Conservation (phyloP, 2,888 invertebrate species). For the Drosophila pullipes region DNA sequence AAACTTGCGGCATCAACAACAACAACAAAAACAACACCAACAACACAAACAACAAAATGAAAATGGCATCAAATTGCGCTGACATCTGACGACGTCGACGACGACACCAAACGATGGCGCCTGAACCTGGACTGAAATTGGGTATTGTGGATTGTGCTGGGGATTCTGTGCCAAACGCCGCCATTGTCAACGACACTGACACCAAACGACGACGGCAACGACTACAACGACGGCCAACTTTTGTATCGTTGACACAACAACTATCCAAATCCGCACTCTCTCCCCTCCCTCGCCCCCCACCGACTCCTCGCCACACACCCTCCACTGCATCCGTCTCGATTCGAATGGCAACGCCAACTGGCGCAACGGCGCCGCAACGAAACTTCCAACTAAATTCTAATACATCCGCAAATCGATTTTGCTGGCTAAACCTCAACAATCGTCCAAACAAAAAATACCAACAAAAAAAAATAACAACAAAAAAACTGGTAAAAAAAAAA, state of each 20-base stretch:
- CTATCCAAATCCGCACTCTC: not conserved
- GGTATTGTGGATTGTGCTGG: conserved; percentile 16
- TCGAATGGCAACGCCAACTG: conserved; percentile 51
- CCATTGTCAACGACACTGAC: conserved; percentile 74
- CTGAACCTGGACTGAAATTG: conserved; percentile 23
- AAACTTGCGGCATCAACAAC: conserved; percentile 61
- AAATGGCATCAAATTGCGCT: conserved; percentile 84
- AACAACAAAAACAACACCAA: conserved; percentile 30
- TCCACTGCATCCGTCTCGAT: not conserved
- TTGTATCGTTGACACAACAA: conserved; percentile 55
- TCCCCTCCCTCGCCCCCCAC: not conserved
- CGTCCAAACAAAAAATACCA: conserved; percentile 35
- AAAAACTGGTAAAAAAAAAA: conserved; percentile 38
- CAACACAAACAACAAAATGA: conserved; percentile 61
- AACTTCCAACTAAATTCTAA: conserved; percentile 68
- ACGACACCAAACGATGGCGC: conserved; percentile 39
- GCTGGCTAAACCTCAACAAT: conserved; percentile 40
- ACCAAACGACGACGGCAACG: conserved; percentile 45
- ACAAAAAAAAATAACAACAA: conserved; percentile 29
- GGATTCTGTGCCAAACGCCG: conserved; percentile 7
- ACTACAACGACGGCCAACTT: conserved; percentile 46
- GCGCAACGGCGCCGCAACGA: conserved; percentile 37
- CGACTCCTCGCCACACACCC: not conserved
- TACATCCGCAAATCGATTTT: conserved; percentile 78
- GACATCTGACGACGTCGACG: conserved; percentile 81